Evolutionary conservation across 2,113 vertebrate genomes (phyloP).

Genomic region (Seriola quinqueradiata): DNA sequence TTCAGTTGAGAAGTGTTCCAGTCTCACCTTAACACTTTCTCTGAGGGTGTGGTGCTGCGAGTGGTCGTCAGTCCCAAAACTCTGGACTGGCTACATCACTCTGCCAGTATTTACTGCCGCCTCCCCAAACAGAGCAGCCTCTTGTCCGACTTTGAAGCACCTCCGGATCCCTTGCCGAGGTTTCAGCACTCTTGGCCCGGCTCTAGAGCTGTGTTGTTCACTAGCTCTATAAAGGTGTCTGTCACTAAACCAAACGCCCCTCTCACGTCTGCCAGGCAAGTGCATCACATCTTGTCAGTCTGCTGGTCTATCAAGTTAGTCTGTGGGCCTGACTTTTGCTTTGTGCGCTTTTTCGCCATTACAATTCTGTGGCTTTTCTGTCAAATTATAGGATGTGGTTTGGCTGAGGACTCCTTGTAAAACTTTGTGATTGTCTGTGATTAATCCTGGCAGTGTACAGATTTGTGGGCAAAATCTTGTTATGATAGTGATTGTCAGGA

Average conservation of each 20-base stretch:
- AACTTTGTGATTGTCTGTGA: conserved; percentile 65
- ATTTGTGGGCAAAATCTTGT: conserved; percentile 64
- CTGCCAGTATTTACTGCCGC: conserved; percentile 61
- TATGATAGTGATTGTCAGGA: conserved; percentile 65
- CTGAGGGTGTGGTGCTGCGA: conserved; percentile 43
- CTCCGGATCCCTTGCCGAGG: conserved; percentile 54
- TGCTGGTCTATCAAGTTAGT: conserved; percentile 27
- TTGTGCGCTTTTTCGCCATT: conserved; percentile 26
- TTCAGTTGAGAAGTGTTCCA: conserved; percentile 30
- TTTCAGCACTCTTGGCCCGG: conserved; percentile 39
- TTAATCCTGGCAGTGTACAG: conserved; percentile 67
- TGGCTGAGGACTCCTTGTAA: conserved; percentile 57
- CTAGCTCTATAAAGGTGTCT: conserved; percentile 72
- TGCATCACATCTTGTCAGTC: conserved; percentile 55
- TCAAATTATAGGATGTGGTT: conserved; percentile 72
- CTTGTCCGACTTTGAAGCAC: conserved; percentile 71
- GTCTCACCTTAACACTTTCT: conserved; percentile 49
- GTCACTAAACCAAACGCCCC: conserved; percentile 57
- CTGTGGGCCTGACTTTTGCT: conserved; percentile 24
- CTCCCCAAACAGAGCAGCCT: conserved; percentile 68
- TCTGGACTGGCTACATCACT: conserved; percentile 40
- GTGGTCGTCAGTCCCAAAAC: conserved; percentile 39
- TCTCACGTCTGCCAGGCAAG: conserved; percentile 52
- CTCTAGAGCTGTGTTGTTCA: conserved; percentile 52
- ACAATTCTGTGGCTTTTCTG: conserved; percentile 56